phyloP scores from a whole-genome alignment of 2,888 invertebrate species.

The Orthonychiurus folsomi region DNA sequence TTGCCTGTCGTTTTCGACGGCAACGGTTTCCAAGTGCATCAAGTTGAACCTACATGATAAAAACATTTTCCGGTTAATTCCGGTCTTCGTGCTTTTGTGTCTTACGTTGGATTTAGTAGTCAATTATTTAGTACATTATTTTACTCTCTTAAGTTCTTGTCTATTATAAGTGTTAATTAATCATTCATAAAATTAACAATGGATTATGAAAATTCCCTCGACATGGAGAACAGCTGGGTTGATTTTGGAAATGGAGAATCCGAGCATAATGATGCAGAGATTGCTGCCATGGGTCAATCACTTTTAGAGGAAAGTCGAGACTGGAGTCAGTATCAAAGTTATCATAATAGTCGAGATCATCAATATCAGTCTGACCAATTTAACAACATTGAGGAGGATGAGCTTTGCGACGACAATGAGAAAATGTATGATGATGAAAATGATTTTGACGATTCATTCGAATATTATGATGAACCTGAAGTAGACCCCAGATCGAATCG shows the following conservation, averaged over 20 bases:
- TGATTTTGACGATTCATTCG: background rate
- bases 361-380: background rate
- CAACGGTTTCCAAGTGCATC: background rate
- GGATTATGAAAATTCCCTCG: background rate
- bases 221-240: too few relatives aligned
- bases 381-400: background rate
- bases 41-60: background rate
- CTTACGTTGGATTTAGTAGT: background rate
- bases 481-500: too few relatives aligned
- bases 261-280: background rate
- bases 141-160: background rate
- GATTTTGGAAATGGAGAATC: background rate
- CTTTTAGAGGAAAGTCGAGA: background rate
- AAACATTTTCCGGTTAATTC: background rate
- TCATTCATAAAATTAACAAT: background rate
- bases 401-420: background rate
- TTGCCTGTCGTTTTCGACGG: too few relatives aligned
- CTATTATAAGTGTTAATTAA: background rate
- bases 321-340: background rate
- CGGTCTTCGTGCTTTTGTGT: too few relatives aligned
- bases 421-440: background rate
- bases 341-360: background rate
- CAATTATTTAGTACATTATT: background rate
- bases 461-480: too few relatives aligned
- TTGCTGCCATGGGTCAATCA: background rate